Base-by-base conservation (phyloP, 1,140 invertebrate genomes). In the Plutomurus gul region DNA sequence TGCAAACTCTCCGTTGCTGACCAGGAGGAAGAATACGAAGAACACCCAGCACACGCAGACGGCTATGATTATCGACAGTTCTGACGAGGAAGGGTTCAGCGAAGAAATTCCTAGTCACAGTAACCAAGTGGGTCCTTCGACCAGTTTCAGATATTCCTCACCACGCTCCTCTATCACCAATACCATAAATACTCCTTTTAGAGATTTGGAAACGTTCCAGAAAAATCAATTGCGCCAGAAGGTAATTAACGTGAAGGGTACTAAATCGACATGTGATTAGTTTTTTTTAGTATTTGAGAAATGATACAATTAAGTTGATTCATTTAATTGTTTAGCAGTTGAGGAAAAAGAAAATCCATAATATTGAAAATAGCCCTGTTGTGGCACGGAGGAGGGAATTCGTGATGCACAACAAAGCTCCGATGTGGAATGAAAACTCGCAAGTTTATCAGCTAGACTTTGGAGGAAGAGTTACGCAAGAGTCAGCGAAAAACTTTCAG, bases 361-460 rank as follows among this genome's bases (percentile, higher is more conserved):
- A 81, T 60, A 74, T 79, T 5, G 83, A 82, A 36, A 75, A 75
- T 8, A 88, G 70, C 88, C 88, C 81, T 75, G 86, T 25, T 86
- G 89, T 76, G 22, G 88, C 88, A 3, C 88, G 90, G 82, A 88
- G 91, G 46, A 87, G 91, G 27, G 93, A 97, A 86, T 95, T 98
- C 85, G 91, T 96, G 18, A 96, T 99, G 95, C 95, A 98, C 86
- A 99, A 99, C 87, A 99, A 99, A 87, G 96, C 97, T 40, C 98
- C 98, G 4, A 95, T 99, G 91, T 99, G 98, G 98, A 99, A 99
- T 87, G 98, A 99, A 87, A 95, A 95, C 85, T 97, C 95, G 85
- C 97, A 99, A 87, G 98, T 99, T 6, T 99, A 99, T 88, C 98
- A 99, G 85, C 89, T 99, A 18, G 98, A 99, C 88, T 99, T 99